Evolutionary conservation across 2,797 vertebrate species (phyloP).

Genomic region (Sebastes trivittatus): DNA sequence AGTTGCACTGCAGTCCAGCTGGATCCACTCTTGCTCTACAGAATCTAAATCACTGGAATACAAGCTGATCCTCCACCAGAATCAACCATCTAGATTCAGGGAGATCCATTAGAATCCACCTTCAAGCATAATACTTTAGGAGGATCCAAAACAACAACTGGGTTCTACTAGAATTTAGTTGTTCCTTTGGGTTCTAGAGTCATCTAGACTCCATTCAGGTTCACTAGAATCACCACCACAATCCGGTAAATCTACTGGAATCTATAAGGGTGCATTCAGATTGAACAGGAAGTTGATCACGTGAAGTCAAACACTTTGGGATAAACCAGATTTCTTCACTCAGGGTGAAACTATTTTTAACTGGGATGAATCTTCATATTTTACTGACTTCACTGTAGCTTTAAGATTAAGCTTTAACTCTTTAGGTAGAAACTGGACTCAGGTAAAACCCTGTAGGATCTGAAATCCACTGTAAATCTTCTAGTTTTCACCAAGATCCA

Average conservation of each 20-base stretch:
- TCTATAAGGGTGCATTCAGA: not conserved
- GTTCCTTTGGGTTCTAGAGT: not conserved
- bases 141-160: not conserved
- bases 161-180: not conserved
- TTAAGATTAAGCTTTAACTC: not conserved
- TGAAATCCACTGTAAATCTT: not conserved
- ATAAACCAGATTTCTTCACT: not conserved
- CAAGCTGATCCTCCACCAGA: not conserved
- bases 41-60: not conserved
- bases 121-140: not conserved
- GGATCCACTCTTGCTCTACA: not conserved
- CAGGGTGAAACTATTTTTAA: not conserved
- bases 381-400: not conserved
- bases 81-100: not conserved
- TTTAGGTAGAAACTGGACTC: not conserved
- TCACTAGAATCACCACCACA: not conserved
- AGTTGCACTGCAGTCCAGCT: not conserved
- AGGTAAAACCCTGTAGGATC: not conserved
- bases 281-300: too few species aligned
- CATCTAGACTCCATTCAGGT: not conserved
- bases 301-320: not conserved
- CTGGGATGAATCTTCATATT: not conserved
- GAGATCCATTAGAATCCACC: not conserved
- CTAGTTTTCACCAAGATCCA: not conserved
- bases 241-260: not conserved